Evolutionary conservation across 2,797 vertebrate genomes (phyloP).

Genomic region (Pangasius larnaudii): DNA sequence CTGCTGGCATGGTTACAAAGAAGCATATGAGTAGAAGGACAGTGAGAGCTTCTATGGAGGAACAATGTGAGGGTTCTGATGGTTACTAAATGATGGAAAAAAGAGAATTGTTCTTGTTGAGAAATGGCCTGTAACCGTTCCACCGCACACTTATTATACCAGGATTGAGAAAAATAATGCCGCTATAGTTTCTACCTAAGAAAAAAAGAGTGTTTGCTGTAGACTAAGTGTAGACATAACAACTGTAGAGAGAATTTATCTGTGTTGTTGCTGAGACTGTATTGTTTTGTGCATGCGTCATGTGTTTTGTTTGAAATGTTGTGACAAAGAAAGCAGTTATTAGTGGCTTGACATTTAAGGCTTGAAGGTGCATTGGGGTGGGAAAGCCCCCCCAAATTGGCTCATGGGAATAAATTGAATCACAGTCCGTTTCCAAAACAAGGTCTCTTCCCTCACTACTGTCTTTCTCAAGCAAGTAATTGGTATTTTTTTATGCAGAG

Average conservation of each 20-base stretch:
- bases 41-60: constrained; percentile 70
- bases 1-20: constrained; percentile 73
- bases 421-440: constrained; percentile 32
- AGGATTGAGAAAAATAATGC: background rate
- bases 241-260: background rate
- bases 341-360: constrained; percentile 33
- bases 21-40: constrained; percentile 70
- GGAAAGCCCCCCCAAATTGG: constrained; percentile 14
- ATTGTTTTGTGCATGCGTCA: constrained; percentile 5
- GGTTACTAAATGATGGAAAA: constrained; percentile 31
- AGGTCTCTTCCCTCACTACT: background rate
- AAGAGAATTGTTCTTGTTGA: constrained; percentile 23
- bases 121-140: constrained; percentile 30
- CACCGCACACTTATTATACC: background rate
- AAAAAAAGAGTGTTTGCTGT: background rate
- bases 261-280: constrained; percentile 16
- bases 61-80: constrained; percentile 55
- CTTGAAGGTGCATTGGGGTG: background rate
- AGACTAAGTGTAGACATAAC: constrained; percentile 8
- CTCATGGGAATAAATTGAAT: constrained; percentile 17
- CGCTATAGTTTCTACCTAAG: background rate
- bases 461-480: constrained; percentile 3
- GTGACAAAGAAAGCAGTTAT: constrained; percentile 38
- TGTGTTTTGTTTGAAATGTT: constrained; percentile 7
- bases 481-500: background rate